A percentile compares a stretch with the other conserved stretches of the same genome.
Conservation (phyloP, 2,888 invertebrate genomes). For the Conus canariensis region DNA sequence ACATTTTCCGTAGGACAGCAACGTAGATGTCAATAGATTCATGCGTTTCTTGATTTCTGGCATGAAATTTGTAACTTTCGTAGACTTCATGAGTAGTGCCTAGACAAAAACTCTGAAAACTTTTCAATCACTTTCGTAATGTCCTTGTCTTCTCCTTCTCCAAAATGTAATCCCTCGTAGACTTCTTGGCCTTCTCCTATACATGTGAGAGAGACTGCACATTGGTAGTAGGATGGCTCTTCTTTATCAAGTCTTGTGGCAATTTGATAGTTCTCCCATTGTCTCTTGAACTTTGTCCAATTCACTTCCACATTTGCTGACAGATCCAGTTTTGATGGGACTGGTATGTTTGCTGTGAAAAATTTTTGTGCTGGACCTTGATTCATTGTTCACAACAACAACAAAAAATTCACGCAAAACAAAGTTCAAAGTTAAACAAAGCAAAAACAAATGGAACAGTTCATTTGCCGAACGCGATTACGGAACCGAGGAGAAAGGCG, state of each 20-base stretch:
- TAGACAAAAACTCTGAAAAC: background rate
- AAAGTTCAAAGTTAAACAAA: too few relatives aligned
- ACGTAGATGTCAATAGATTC: background rate
- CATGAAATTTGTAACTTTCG: background rate
- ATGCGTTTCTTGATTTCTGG: background rate
- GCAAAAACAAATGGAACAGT: too few relatives aligned
- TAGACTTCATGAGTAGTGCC: constrained; percentile 2
- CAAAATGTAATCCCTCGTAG: background rate
- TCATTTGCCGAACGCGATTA: too few relatives aligned
- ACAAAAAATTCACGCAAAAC: too few relatives aligned
- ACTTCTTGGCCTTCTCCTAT: background rate
- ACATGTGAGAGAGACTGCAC: constrained; percentile 8
- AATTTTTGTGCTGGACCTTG: background rate
- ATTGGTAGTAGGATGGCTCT: background rate
- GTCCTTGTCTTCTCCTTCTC: background rate
- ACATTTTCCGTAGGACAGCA: background rate
- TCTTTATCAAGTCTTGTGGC: constrained; percentile 6
- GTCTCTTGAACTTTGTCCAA: background rate
- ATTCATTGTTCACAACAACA: too few relatives aligned
- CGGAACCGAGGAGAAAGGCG: too few relatives aligned
- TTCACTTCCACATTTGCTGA: constrained; percentile 6
- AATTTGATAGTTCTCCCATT: background rate
- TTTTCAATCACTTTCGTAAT: background rate
- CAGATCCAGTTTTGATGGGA: background rate
- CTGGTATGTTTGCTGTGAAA: constrained; percentile 9